Percentiles rank a stretch among this genome's conserved stretches.
Evolutionary conservation across 2,113 vertebrate species (phyloP).

Genomic region (Stigmatopora argus): DNA sequence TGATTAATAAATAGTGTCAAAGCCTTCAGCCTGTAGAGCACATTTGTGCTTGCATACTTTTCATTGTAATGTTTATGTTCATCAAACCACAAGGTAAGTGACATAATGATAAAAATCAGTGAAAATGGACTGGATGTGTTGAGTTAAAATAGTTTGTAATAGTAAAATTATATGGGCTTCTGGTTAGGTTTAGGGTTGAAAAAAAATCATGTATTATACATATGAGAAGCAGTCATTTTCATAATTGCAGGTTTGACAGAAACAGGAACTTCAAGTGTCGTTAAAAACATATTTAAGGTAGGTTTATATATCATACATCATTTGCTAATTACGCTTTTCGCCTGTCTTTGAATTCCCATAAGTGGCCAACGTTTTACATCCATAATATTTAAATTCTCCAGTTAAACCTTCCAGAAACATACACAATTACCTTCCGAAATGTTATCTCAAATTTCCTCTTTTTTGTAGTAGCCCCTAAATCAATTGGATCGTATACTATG

Average conservation of each 20-base stretch:
- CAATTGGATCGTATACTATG: background rate
- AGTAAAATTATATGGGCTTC: too few relatives aligned
- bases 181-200: too few relatives aligned
- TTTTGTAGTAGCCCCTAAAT: background rate
- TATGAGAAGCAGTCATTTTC: background rate
- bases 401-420: background rate
- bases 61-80: too few relatives aligned
- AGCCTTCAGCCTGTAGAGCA: too few relatives aligned
- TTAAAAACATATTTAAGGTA: background rate
- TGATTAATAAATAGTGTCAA: too few relatives aligned
- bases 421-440: background rate
- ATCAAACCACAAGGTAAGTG: too few relatives aligned
- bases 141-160: too few relatives aligned
- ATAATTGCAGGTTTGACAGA: background rate
- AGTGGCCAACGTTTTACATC: background rate
- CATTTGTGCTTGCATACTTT: too few relatives aligned
- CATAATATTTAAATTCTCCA: background rate
- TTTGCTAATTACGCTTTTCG: background rate
- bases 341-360: background rate
- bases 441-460: background rate
- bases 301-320: background rate
- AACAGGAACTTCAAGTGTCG: background rate
- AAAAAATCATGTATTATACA: too few relatives aligned
- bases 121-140: too few relatives aligned
- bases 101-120: too few relatives aligned